Base-by-base conservation (phyloP, 1,140 invertebrate genomes). In the Drosophila elegans region DNA sequence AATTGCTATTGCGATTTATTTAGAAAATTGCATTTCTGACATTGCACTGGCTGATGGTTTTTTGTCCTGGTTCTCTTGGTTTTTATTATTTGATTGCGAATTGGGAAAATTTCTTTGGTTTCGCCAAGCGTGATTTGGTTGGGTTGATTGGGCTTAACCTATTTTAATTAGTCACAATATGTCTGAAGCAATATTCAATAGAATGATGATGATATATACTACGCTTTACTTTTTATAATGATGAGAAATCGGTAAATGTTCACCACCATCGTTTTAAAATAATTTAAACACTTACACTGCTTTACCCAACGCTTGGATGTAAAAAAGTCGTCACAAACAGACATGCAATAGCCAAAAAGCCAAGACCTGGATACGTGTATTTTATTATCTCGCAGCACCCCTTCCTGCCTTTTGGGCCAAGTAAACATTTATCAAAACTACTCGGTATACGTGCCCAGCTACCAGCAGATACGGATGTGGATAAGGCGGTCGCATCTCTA, bases 1-100 rank as follows among this genome's bases (percentile, higher is more conserved):
- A 42, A 45, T 44, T 45, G 57, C 38, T 45, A 74, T 73, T 45
- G 57, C 38, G 53, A 74, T 73, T 86, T 86, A 81, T 73, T 76
- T 66, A 48, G 51, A 21, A 72, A 78, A 86, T 53, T 88, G 83
- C 83, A 88, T 45, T 79, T 75, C 71, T 76, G 53, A 76, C 60
- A 76, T 73, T 88, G 75, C 67, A 82, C 62, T 69, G 27, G 21
- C 38, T 67, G 27, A 16, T 11, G n/a, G 5, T 16, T 51, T 74
- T 74, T 53, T 59, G 2, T 57, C 3, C 2, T 1, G 10, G 29
- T 21, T 7, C 2, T 6, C 9, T 3, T 10, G 29, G 11, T 36
- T 57, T 44, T 12, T 44, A n/a, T 29, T 9, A 21, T 21, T 12
- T 11, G 9, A 5, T 10, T 9, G 42, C 34, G 54, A 53, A 39